Evolutionary conservation across 2,113 vertebrate species (phyloP).

Genomic region (Corvus moneduloides): DNA sequence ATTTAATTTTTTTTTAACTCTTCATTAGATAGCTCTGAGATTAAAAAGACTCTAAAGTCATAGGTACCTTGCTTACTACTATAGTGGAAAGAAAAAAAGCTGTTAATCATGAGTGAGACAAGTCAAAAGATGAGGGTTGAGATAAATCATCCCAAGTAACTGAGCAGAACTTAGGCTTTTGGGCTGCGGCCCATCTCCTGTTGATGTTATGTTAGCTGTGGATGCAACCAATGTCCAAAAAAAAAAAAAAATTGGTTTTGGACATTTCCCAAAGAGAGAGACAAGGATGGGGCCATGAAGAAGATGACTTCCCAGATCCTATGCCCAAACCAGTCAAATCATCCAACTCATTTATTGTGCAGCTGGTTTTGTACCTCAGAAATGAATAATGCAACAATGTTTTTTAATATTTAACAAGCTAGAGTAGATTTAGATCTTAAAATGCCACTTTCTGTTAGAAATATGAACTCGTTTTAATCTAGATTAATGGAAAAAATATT

Average conservation of each 20-base stretch:
- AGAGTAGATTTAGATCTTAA: not conserved
- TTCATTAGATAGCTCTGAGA: not conserved
- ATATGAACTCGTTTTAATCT: not conserved
- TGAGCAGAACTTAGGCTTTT: not conserved
- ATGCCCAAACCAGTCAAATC: not conserved
- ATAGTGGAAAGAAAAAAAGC: not conserved
- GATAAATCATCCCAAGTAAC: not conserved
- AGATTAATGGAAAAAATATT: not conserved
- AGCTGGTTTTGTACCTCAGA: not conserved
- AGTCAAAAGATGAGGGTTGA: not conserved
- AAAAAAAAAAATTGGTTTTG: not conserved
- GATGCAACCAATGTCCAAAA: not conserved
- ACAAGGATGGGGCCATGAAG: not conserved
- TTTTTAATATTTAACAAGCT: not conserved
- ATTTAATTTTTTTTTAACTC: not conserved
- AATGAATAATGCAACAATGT: not conserved
- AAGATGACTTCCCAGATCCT: not conserved
- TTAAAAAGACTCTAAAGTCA: not conserved
- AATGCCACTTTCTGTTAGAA: not conserved
- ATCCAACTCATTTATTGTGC: not conserved
- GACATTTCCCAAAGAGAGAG: not conserved
- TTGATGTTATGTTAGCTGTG: not conserved
- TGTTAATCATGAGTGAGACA: not conserved
- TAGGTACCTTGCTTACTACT: not conserved
- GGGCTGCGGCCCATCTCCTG: not conserved